A percentile compares a stretch with the other conserved stretches of the same genome.
Evolutionary conservation across 2,797 vertebrate genomes (phyloP).

Genomic region (Peromyscus eremicus): DNA sequence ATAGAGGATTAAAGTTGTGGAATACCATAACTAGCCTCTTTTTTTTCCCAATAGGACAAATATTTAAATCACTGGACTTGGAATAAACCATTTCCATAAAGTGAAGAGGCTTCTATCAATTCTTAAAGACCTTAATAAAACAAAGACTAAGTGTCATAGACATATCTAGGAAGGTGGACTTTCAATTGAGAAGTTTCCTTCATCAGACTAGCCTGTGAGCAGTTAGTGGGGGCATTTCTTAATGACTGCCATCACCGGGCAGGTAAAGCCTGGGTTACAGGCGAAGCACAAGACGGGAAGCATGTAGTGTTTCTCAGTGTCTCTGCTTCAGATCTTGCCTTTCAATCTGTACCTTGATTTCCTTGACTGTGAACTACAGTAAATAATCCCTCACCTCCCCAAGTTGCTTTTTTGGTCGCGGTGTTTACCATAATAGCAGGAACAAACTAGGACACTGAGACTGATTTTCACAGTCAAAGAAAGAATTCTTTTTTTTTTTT

Average conservation of each 20-base stretch:
- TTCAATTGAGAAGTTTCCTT: neutral
- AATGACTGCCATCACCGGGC: neutral
- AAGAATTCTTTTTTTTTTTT: neutral
- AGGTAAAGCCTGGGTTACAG: neutral
- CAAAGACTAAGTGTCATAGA: neutral
- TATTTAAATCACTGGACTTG: constrained; percentile 6
- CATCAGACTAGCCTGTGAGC: neutral
- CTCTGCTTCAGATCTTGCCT: neutral
- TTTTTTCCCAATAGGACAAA: constrained; percentile 22
- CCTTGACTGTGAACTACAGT: neutral
- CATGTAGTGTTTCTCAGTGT: neutral
- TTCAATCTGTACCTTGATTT: neutral
- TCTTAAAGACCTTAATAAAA: constrained; percentile 15
- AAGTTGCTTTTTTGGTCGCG: neutral
- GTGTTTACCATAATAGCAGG: neutral
- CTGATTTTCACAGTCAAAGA: neutral
- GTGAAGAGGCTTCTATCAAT: neutral
- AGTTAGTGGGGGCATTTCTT: neutral
- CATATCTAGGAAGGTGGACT: neutral
- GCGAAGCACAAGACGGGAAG: neutral
- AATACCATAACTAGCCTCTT: neutral
- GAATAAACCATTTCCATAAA: constrained; percentile 14
- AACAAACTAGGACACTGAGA: neutral
- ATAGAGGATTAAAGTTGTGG: neutral
- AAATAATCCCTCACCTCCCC: neutral